A percentile compares a stretch with the other conserved stretches of the same genome.
These are phyloP conservation scores for Pachliopta kotzebuea DNA, from an alignment of 2,888 invertebrate genomes.

Conservation along the genomic window DNA sequence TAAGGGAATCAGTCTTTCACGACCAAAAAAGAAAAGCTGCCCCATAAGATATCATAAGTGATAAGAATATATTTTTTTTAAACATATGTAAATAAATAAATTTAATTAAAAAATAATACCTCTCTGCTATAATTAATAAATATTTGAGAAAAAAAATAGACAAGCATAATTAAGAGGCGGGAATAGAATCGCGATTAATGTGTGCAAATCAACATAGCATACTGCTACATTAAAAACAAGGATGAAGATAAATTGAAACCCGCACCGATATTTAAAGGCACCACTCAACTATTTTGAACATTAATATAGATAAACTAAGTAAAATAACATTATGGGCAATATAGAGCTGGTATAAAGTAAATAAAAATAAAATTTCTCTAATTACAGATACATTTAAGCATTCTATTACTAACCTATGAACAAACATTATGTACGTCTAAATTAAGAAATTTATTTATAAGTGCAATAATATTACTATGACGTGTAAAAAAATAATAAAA, in stretches of 20 bases:
- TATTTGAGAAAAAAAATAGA: neutral
- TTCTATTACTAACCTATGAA: conserved; percentile 24
- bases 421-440: conserved; percentile 19
- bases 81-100: conserved; percentile 19
- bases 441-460: conserved; percentile 19
- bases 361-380: conserved; percentile 29
- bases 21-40: conserved; percentile 35
- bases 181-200: too few relatives aligned
- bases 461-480: conserved; percentile 27
- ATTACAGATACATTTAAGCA: conserved; percentile 18
- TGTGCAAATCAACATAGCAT: neutral
- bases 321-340: conserved; percentile 6
- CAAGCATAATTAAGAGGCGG: neutral
- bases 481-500: conserved; percentile 27
- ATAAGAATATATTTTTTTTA: conserved; percentile 15
- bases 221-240: neutral
- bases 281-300: conserved; percentile 19
- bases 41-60: neutral
- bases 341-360: conserved; percentile 3
- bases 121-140: neutral
- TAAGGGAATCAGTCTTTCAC: conserved; percentile 44
- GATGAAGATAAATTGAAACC: conserved; percentile 1
- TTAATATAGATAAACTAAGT: conserved; percentile 11
- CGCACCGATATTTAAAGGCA: conserved; percentile 25
- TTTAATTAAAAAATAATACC: conserved; percentile 17